Conservation (phyloP, 2,888 invertebrate species). For the Conistra vaccinii region DNA sequence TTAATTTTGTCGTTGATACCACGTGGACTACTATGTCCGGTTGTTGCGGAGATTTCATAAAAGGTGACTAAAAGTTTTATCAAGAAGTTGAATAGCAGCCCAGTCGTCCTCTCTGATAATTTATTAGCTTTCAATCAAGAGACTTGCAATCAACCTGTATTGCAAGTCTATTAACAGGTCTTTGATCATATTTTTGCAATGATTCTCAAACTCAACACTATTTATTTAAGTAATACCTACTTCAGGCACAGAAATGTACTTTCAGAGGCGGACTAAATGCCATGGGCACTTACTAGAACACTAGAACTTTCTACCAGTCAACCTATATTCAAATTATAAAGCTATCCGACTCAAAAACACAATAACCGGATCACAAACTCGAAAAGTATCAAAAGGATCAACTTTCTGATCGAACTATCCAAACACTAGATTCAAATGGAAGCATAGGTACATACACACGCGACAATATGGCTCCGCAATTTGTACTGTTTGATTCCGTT, state of each 20-base stretch:
- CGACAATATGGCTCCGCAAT: slow-evolving; percentile 62
- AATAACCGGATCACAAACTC: not conserved
- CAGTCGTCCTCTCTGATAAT: not conserved
- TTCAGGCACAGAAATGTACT: too few relatives aligned
- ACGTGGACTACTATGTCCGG: not conserved
- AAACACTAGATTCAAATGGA: slow-evolving; percentile 46
- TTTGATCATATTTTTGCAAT: not conserved
- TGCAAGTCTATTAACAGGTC: not conserved
- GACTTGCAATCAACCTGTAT: too few relatives aligned
- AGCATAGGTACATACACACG: slow-evolving; percentile 31
- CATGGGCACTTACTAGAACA: too few relatives aligned
- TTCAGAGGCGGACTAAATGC: too few relatives aligned
- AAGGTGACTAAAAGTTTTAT: not conserved
- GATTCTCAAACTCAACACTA: not conserved
- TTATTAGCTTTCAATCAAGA: not conserved
- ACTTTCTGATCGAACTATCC: slow-evolving; percentile 33
- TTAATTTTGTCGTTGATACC: not conserved
- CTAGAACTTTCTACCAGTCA: too few relatives aligned
- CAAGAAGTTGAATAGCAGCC: not conserved
- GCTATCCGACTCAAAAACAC: not conserved
- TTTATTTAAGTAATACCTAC: too few relatives aligned
- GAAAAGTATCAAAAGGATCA: slow-evolving; percentile 15
- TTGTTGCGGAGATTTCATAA: not conserved
- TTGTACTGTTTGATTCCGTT: slow-evolving; percentile 72
- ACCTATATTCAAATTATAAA: not conserved